phyloP scores from a whole-genome alignment of 2,797 vertebrate species.

The Erithacus rubecula region DNA sequence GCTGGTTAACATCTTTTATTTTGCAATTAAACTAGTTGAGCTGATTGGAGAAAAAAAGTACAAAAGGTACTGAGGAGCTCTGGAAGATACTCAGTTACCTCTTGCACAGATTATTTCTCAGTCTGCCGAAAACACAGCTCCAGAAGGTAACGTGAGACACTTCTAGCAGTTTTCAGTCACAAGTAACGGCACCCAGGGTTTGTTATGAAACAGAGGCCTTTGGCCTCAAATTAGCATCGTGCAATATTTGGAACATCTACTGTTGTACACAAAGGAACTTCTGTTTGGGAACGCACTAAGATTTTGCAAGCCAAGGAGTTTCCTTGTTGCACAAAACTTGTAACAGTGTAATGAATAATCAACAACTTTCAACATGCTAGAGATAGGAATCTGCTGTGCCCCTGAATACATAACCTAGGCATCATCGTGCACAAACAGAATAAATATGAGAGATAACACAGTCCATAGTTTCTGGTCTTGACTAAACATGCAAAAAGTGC shows the following conservation, averaged over 20 bases:
- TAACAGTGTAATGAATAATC: conserved; percentile 46
- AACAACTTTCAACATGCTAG: conserved; percentile 53
- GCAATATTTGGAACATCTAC: conserved; percentile 61
- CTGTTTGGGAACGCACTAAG: conserved; percentile 41
- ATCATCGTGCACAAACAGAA: conserved; percentile 17
- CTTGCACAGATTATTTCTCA: neutral
- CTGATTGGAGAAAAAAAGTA: neutral
- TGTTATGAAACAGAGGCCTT: conserved; percentile 64
- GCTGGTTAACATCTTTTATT: neutral
- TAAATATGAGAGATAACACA: conserved; percentile 15
- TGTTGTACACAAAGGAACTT: conserved; percentile 53
- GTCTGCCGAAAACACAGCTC: neutral
- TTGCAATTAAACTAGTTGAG: neutral
- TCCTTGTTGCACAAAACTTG: conserved; percentile 54
- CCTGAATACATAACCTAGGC: conserved; percentile 15
- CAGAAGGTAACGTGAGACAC: neutral
- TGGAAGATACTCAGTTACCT: neutral
- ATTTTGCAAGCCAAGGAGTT: conserved; percentile 49
- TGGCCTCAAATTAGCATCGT: conserved; percentile 48
- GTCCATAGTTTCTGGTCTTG: conserved; percentile 21
- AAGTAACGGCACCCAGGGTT: conserved; percentile 12
- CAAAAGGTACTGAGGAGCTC: neutral
- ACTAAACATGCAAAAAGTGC: conserved; percentile 39
- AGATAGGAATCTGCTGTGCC: conserved; percentile 32
- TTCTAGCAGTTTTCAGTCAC: conserved; percentile 1